Evolutionary conservation across 2,797 vertebrate species (phyloP).

Genomic region (Parambassis ranga): DNA sequence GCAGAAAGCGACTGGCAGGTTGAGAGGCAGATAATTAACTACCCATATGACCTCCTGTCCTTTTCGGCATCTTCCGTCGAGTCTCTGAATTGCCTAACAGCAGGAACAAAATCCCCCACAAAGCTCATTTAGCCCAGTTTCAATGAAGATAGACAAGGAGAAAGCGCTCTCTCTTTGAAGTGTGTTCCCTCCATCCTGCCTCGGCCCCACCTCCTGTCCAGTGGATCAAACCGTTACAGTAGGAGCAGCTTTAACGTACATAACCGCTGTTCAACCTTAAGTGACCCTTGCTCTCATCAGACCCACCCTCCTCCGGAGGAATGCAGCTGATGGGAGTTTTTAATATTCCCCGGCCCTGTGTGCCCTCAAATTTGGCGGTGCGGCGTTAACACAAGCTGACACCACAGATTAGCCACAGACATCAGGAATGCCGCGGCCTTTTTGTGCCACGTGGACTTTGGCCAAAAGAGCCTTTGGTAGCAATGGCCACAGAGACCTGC

Average conservation of each 20-base stretch:
- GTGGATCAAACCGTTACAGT: constrained; percentile 71
- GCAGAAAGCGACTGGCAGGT: constrained; percentile 55
- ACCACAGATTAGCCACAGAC: constrained; percentile 99
- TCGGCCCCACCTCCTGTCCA: constrained; percentile 62
- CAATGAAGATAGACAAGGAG: constrained; percentile 67
- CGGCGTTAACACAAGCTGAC: constrained; percentile 99
- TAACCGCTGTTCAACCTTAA: constrained; percentile 70
- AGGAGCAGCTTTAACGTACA: constrained; percentile 55
- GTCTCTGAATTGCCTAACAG: constrained; percentile 65
- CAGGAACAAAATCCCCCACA: constrained; percentile 62
- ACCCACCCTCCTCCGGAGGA: constrained; percentile 80
- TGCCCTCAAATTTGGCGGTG: constrained; percentile 95
- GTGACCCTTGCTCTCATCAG: constrained; percentile 71
- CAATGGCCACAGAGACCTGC: constrained; percentile 75
- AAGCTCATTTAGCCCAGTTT: constrained; percentile 68
- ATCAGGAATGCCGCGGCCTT: constrained; percentile 95
- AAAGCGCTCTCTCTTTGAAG: constrained; percentile 69
- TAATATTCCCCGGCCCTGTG: constrained; percentile 93
- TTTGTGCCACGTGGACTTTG: constrained; percentile 95
- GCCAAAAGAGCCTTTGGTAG: constrained; percentile 91
- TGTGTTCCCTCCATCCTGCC: constrained; percentile 55
- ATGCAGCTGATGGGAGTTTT: constrained; percentile 93
- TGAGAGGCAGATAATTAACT: constrained; percentile 67
- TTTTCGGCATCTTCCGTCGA: constrained; percentile 59
- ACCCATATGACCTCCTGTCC: constrained; percentile 61